phyloP scores from a whole-genome alignment of 2,797 vertebrate species.

The Heteromormyrus szaboi region DNA sequence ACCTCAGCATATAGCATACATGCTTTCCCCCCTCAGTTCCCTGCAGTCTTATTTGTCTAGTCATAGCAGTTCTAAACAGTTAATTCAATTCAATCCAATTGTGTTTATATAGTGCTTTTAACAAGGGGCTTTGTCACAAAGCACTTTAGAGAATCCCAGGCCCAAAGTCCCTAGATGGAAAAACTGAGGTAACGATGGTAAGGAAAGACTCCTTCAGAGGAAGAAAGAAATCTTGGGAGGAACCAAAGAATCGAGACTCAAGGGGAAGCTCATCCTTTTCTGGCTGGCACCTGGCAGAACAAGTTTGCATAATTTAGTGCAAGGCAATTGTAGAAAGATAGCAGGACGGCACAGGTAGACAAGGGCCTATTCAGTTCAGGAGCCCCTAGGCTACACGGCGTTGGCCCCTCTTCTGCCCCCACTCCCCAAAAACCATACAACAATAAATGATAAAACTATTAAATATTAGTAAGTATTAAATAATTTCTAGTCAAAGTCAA shows the following conservation, averaged over 20 bases:
- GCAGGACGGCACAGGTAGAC: not conserved
- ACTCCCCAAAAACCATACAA: not conserved
- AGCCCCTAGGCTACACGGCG: not conserved
- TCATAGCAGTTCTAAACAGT: not conserved
- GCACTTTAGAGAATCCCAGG: not conserved
- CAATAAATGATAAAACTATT: not conserved
- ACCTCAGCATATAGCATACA: not conserved
- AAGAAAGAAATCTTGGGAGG: not conserved
- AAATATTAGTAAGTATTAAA: not conserved
- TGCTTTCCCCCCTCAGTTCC: not conserved
- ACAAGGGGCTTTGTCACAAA: not conserved
- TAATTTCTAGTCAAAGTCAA: not conserved
- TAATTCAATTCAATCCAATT: conserved; percentile 13
- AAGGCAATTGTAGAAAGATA: not conserved
- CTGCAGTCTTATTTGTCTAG: not conserved
- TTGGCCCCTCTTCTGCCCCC: not conserved
- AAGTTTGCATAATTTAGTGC: not conserved
- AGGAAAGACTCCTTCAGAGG: not conserved
- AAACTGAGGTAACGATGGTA: not conserved
- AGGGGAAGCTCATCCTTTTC: not conserved
- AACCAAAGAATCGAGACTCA: not conserved
- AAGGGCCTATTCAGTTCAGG: not conserved
- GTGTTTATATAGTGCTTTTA: not conserved
- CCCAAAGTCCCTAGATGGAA: not conserved
- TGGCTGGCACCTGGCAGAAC: not conserved